Base-by-base conservation (phyloP, 1,140 invertebrate genomes). In the Pogonomyrmex barbatus region DNA sequence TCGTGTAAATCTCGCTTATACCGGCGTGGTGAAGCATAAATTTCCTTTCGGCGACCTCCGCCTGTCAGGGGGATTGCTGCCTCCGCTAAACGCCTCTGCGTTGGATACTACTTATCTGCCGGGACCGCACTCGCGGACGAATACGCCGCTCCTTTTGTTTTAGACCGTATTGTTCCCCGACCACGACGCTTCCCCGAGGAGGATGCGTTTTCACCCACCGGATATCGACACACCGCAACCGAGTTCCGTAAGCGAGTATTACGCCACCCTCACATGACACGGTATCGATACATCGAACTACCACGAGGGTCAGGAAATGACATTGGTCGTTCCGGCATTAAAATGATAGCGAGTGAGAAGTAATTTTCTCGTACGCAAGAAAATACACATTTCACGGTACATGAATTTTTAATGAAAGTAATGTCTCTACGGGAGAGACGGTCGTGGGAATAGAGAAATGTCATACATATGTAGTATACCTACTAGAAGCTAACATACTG, bases 11-110 rank as follows among this genome's bases (percentile, higher is more conserved):
- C 81, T 89, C 62, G 62, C 17, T 36, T 42, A 52, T 87, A 73
- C 60, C 78, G 60, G 45, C 88, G 79, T 89, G 88, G 89, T 81
- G 85, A 89, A 76, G 89, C 88, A 90, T 90, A 90, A 90, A 90
- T 90, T 89, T 88, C 85, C 86, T 88, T 88, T 88, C 62, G 62
- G 50, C 87, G 73, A 86, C 47, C 70, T 89, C 45, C 42, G 65
- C 39, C 12, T 39, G 36, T 50, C 36, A 45, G 9, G 50, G 9
- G 50, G 6, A 2, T 79, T 3, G 24, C 60, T 45, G 30, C 36
- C 42, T 70, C 24, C 8, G 36, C 62, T 63, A 65, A 79, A 89
- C 58, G 75, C 58, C 65, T n/a, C 58, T 47, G 73, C 54, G 67
- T 65, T 76, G 83, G 89, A 78, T 90, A 86, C 83, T 88, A 90